phyloP scores from a whole-genome alignment of 2,888 invertebrate species.

The Eulithis prunata region DNA sequence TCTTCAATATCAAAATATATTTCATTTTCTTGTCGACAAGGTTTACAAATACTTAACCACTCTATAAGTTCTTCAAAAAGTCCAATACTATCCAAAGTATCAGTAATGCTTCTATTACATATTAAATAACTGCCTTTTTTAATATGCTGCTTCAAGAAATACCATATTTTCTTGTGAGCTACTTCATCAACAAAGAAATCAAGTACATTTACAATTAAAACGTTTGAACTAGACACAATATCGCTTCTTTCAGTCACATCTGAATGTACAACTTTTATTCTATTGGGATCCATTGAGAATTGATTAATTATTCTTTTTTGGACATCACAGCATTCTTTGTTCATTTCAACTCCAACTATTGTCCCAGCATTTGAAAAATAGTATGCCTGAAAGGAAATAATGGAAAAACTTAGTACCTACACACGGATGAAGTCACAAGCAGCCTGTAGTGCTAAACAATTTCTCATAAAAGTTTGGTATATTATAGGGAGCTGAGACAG shows the following conservation, averaged over 20 bases:
- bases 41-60: constrained; percentile 77
- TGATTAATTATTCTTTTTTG: constrained; percentile 84
- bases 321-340: constrained; percentile 85
- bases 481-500: too few relatives aligned
- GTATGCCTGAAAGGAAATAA: constrained; percentile 80
- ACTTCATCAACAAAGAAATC: constrained; percentile 86
- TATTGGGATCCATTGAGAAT: constrained; percentile 76
- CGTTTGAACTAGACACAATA: constrained; percentile 82
- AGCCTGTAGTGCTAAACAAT: too few relatives aligned
- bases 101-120: constrained; percentile 83
- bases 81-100: constrained; percentile 75
- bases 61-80: constrained; percentile 75
- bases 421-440: too few relatives aligned
- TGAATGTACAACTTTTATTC: constrained; percentile 83
- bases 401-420: too few relatives aligned
- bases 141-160: constrained; percentile 80
- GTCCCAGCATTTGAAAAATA: constrained; percentile 82
- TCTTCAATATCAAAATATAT: constrained; percentile 73
- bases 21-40: constrained; percentile 74
- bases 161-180: constrained; percentile 86
- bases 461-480: too few relatives aligned
- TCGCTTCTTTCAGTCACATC: constrained; percentile 84
- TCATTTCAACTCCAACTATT: constrained; percentile 89
- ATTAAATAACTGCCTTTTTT: constrained; percentile 85
- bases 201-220: constrained; percentile 88